Percentiles rank a stretch among this genome's conserved stretches.
These are phyloP conservation scores for Reinhardtius hippoglossoides DNA, from an alignment of 2,113 vertebrate species.

Conservation along the genomic window DNA sequence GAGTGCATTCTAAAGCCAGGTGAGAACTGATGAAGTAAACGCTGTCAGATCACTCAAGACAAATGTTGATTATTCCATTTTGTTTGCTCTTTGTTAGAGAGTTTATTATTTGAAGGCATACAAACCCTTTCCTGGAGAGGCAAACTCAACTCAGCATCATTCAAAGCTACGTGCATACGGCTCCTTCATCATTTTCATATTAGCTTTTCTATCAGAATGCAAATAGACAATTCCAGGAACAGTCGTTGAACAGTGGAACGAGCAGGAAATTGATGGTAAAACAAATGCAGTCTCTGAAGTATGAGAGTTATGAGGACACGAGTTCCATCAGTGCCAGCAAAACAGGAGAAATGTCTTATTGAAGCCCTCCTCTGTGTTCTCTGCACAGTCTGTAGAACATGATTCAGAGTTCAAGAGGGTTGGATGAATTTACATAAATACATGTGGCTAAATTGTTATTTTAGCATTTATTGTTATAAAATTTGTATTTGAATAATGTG, in stretches of 20 bases:
- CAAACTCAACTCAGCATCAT: neutral
- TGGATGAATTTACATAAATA: neutral
- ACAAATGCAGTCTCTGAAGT: conserved; percentile 6
- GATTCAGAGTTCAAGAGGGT: neutral
- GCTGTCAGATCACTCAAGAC: too few species aligned
- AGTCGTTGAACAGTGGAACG: neutral
- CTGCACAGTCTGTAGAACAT: neutral
- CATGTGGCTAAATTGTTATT: neutral
- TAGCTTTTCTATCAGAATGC: conserved; percentile 15
- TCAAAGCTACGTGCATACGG: neutral
- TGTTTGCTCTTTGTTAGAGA: too few species aligned
- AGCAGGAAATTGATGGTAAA: conserved; percentile 18
- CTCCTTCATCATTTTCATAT: neutral
- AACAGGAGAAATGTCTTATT: neutral
- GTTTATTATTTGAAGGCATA: neutral
- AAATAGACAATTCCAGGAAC: conserved; percentile 10
- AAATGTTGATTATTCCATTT: too few species aligned
- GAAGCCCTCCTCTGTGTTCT: neutral
- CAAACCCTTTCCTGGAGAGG: neutral
- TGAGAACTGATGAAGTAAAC: too few species aligned
- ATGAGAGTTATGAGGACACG: neutral
- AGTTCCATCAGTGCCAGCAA: conserved; percentile 13
- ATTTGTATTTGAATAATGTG: neutral
- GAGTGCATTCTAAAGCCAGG: too few species aligned
- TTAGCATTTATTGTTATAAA: neutral